Base-by-base conservation (phyloP, 2,888 invertebrate genomes). In the Aleiodes leptofemur region DNA sequence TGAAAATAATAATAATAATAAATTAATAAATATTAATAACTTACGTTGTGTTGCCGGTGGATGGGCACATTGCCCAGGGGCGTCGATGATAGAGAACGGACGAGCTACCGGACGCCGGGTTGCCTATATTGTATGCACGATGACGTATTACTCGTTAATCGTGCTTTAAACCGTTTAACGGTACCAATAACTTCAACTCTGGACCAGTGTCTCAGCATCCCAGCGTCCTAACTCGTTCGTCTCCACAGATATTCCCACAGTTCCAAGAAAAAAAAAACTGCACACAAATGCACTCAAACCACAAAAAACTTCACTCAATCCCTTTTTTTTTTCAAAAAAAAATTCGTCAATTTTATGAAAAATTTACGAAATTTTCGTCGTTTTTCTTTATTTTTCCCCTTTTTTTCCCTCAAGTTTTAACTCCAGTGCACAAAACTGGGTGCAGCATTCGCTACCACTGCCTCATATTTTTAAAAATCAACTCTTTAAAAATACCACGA, bases 51-150 rank as follows among this genome's bases (percentile, higher is more conserved):
- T 83, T 87, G 83, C 86, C 89, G 88, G 86, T 87, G 89, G 89
- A 87, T 86, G 89, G 89, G 89, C 88, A 89, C 89, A 89, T 89
- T 88, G 89, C 89, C 89, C 88, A 87, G 86, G 89, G 88, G 87
- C 89, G 86, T 87, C 86, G 88, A 85, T 86, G 84, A 84, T 84
- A 84, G 83, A 84, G 83, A 82, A 83, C 84, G 85, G 85, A 86
- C 85, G 88, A 88, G 89, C 88, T 88, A 88, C 87, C 89, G 87
- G 83, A 86, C 84, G 81, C 84, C 84, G 80, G 83, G 83, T 82
- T 82, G 83, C 82, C 81, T 80, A 78, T 81, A 81, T 72, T 81
- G 77, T 76, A 79, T 78, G 81, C 77, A 79, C 79, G 77, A 78
- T 73, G 75, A 77, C 77, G 74, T 72, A 69, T 68, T 48, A 50